These are phyloP conservation scores for Drosophila mettleri DNA, from an alignment of 2,888 invertebrate species.

Conservation along the genomic window DNA sequence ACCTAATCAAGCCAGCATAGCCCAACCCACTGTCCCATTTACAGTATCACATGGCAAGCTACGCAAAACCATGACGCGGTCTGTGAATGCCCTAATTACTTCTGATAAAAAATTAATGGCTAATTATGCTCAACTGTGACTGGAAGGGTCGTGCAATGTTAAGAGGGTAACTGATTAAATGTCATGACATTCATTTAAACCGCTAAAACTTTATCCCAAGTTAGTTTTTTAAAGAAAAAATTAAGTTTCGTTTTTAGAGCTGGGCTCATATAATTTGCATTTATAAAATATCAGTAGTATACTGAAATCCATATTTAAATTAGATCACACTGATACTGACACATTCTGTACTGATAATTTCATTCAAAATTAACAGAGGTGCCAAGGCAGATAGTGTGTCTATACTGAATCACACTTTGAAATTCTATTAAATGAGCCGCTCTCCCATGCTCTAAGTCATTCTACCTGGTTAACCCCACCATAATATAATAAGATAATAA, in stretches of 20 bases:
- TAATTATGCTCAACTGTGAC: slow-evolving; percentile 65
- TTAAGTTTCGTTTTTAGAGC: not conserved
- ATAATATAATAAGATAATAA: too few species aligned
- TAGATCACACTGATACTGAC: too few species aligned
- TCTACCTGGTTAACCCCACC: too few species aligned
- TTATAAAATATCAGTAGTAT: too few species aligned
- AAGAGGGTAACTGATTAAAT: slow-evolving; percentile 37
- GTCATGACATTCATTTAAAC: slow-evolving; percentile 23
- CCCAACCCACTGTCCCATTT: slow-evolving; percentile 37
- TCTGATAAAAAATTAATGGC: slow-evolving; percentile 75
- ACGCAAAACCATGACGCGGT: slow-evolving; percentile 40
- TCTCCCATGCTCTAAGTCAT: too few species aligned
- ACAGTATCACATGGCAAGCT: slow-evolving; percentile 12
- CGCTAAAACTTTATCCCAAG: not conserved
- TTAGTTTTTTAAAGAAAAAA: not conserved
- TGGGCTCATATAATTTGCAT: too few species aligned
- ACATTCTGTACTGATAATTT: too few species aligned
- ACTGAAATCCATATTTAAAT: too few species aligned
- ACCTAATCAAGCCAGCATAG: slow-evolving; percentile 8
- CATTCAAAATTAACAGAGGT: too few species aligned
- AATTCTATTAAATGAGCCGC: too few species aligned
- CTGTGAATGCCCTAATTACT: slow-evolving; percentile 57
- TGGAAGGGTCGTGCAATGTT: slow-evolving; percentile 23
- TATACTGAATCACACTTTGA: too few species aligned
- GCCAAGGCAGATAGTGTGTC: too few species aligned